Base-by-base conservation (phyloP, 2,797 vertebrate species). In the Sternarchorhynchus goeldii region DNA sequence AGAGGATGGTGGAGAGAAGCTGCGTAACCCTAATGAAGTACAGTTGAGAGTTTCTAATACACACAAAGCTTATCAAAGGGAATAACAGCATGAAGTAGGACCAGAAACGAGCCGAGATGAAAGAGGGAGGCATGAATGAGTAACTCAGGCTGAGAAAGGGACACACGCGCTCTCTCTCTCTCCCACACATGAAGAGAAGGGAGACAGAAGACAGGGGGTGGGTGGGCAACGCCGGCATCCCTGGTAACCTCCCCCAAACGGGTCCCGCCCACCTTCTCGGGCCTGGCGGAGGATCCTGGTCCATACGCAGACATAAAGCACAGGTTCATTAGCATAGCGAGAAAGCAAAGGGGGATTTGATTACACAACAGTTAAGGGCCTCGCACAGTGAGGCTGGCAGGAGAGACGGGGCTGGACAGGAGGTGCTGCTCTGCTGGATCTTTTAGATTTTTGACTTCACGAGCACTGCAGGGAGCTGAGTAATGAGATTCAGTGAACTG, bases 111-210 rank as follows among this genome's bases (percentile, higher is more conserved):
- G 56, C 20, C 64, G 21, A 34, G 36, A 73, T 76, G 62, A 76
- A 67, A 67, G 77, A 73, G 72, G 21, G 72, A 60, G 55, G 74
- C 69, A 77, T 81, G 89, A 89, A 90, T 92, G 92, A 94, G 90
- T 91, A 92, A 92, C 87, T 88, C 88, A 82, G 87, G 91, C 90
- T 91, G 91, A 92, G 89, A 92, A 92, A 93, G 92, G 92, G 90
- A 92, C 91, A 89, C 91, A 90, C 90, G 89, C 90, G 89, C 91
- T 90, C 90, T 90, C 90, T 88, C 91, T 89, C 90, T 71, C 68
- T 62, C 75, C 69, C 79, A 81, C 79, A 77, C 75, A 66, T 55
- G 58, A 73, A 60, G 60, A 75, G 67, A 81, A n/a, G 45, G 79
- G 78, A 75, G 57, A 58, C 58, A 36, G 53, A 72, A 16, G 85